Conservation (phyloP, 2,797 vertebrate species). For the Coracias cyanogaster region DNA sequence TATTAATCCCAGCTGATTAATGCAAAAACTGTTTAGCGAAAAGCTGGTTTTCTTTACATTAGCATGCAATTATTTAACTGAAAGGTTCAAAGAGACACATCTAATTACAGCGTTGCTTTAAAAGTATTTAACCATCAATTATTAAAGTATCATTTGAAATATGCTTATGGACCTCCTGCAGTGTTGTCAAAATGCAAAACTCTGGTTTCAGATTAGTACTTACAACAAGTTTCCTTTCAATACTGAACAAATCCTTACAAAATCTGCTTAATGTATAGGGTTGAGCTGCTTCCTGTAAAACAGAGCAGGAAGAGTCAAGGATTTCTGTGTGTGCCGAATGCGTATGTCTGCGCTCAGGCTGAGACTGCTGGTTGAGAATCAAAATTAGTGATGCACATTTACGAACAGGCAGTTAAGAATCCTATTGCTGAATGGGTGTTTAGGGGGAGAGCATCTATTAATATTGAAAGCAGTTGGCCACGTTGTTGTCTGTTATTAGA, state of each 20-base stretch:
- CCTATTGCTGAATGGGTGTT: constrained; percentile 15
- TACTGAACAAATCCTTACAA: constrained; percentile 5
- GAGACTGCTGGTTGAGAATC: neutral
- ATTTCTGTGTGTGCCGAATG: neutral
- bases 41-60: constrained; percentile 39
- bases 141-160: constrained; percentile 58
- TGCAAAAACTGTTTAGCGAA: constrained; percentile 18
- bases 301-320: neutral
- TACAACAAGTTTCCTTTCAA: constrained; percentile 12
- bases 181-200: neutral
- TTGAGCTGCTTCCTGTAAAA: neutral
- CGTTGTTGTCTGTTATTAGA: neutral
- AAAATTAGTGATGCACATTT: neutral
- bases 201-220: constrained; percentile 29
- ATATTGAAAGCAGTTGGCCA: neutral
- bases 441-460: neutral
- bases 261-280: constrained; percentile 30
- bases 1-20: constrained; percentile 54
- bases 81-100: constrained; percentile 34
- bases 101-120: constrained; percentile 45
- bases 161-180: constrained; percentile 31
- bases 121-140: constrained; percentile 44
- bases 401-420: neutral
- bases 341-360: neutral
- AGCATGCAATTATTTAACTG: constrained; percentile 31